Conservation (phyloP, 2,797 vertebrate species). For the Enteromius unitaeniatus region DNA sequence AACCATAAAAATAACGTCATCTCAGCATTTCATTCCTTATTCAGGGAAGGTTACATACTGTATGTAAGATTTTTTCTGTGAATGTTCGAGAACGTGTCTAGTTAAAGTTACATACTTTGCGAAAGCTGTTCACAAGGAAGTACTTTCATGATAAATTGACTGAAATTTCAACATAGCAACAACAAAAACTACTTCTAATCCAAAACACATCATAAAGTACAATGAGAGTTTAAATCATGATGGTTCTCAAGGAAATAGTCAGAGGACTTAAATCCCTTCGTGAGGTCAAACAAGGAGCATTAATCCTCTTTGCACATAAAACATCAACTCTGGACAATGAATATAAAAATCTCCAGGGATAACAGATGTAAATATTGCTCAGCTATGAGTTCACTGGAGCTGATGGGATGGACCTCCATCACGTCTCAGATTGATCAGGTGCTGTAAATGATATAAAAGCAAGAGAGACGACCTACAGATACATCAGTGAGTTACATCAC, state of each 20-base stretch:
- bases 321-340: neutral
- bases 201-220: neutral
- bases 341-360: neutral
- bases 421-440: conserved; percentile 63
- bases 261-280: no score
- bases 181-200: neutral
- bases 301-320: neutral
- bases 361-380: conserved; percentile 1
- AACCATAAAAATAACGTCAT: no score
- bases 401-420: conserved; percentile 66
- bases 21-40: no score
- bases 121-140: neutral
- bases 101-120: neutral
- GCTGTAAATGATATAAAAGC: conserved; percentile 47
- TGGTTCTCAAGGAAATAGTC: neutral
- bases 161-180: neutral
- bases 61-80: no score
- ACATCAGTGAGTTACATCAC: neutral
- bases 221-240: neutral
- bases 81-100: no score
- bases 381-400: conserved; percentile 39
- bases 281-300: no score
- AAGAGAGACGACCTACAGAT: neutral
- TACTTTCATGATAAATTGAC: neutral
- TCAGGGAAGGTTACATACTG: no score